These are phyloP conservation scores for Zelostemma sp. DNA, from an alignment of 1,140 invertebrate genomes.

Conservation along the genomic window DNA sequence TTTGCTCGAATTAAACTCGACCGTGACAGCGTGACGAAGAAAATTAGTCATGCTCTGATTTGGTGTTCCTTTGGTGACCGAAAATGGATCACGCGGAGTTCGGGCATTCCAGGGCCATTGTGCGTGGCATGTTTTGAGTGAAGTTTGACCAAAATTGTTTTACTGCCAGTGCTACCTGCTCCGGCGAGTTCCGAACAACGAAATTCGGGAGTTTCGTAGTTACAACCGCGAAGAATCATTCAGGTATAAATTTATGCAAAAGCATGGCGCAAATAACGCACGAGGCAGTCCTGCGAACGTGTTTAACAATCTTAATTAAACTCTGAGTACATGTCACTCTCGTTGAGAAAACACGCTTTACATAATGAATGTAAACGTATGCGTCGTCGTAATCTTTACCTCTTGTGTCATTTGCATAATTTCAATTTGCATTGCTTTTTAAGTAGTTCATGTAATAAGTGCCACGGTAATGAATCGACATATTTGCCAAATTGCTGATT, in stretches of 20 bases:
- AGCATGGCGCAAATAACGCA: constrained; percentile 2
- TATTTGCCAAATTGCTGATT: constrained; percentile 9
- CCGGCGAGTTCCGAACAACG: constrained; percentile 2
- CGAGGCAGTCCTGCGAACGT: constrained; percentile 1
- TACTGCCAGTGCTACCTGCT: constrained; percentile 37
- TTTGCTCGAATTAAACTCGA: not conserved
- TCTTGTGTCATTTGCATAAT: constrained; percentile 20
- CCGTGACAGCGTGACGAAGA: constrained; percentile 14
- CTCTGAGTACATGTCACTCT: constrained; percentile 22
- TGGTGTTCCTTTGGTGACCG: constrained; percentile 17
- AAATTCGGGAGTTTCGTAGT: not conserved
- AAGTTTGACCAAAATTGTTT: constrained; percentile 19
- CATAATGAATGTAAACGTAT: constrained; percentile 25
- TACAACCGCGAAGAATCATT: not conserved
- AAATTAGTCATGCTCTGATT: constrained; percentile 41
- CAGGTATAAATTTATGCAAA: not conserved
- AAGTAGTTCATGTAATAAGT: constrained; percentile 17
- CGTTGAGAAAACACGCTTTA: constrained; percentile 27
- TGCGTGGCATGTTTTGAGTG: constrained; percentile 33
- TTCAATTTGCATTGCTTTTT: constrained; percentile 28
- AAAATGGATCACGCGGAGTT: constrained; percentile 14
- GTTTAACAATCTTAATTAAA: constrained; percentile 24
- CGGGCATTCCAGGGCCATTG: constrained; percentile 19
- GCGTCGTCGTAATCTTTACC: constrained; percentile 21
- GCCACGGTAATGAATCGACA: constrained; percentile 9